Percentiles rank a stretch among this genome's conserved stretches.
phyloP scores from a whole-genome alignment of 2,888 invertebrate genomes.

The Orchesellides sinensis region DNA sequence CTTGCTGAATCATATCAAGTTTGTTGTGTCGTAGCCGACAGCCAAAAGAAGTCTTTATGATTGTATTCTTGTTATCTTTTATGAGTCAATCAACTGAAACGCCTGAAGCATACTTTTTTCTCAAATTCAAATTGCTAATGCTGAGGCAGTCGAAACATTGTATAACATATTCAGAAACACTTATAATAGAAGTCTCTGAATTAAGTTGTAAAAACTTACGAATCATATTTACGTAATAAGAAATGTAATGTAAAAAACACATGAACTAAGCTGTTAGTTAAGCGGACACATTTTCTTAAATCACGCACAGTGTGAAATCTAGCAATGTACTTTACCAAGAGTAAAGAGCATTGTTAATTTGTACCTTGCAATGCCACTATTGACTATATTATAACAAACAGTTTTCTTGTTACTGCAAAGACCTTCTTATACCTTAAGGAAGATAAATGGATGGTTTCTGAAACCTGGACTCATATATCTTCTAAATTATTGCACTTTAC shows the following conservation, averaged over 20 bases:
- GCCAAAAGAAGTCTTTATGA: neutral
- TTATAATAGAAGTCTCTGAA: neutral
- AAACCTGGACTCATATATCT: constrained; percentile 31
- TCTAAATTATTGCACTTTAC: constrained; percentile 36
- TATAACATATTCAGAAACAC: neutral
- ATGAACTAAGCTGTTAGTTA: too few species aligned
- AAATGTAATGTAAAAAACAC: too few species aligned
- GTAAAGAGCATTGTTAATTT: too few species aligned
- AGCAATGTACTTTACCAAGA: too few species aligned
- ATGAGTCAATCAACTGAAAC: constrained; percentile 53
- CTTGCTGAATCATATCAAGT: constrained; percentile 31
- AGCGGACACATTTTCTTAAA: too few species aligned
- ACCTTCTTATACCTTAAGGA: constrained; percentile 5
- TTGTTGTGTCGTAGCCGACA: constrained; percentile 12
- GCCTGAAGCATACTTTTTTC: constrained; percentile 5
- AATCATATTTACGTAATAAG: too few species aligned
- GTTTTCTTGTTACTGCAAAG: too few species aligned
- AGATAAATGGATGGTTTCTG: constrained; percentile 11
- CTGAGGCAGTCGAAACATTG: neutral
- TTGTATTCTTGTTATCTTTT: constrained; percentile 24
- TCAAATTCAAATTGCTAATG: neutral
- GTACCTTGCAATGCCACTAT: too few species aligned
- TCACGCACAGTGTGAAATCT: too few species aligned
- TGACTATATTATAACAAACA: too few species aligned
- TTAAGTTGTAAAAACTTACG: constrained; percentile 19